These are phyloP conservation scores for Circaetus gallicus DNA, from an alignment of 2,113 vertebrate species.

Conservation along the genomic window DNA sequence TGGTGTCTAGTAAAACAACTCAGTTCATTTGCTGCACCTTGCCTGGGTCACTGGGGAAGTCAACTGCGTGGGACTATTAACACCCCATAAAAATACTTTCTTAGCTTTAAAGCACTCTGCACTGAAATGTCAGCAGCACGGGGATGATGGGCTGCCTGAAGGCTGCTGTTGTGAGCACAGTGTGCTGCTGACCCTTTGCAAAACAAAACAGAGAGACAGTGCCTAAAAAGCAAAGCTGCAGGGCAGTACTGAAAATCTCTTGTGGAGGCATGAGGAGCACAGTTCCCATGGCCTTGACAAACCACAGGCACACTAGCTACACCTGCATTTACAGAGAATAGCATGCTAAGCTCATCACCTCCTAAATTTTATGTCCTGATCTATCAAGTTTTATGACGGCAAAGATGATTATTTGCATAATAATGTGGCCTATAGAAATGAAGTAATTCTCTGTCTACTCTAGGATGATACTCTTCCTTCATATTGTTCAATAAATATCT, in stretches of 20 bases:
- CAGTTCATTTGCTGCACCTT: slow-evolving; percentile 32
- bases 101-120: background rate
- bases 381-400: slow-evolving; percentile 8
- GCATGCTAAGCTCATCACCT: background rate
- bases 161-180: background rate
- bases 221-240: background rate
- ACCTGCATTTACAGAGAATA: background rate
- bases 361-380: slow-evolving; percentile 31
- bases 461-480: background rate
- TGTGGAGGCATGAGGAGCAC: background rate
- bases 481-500: background rate
- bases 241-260: background rate
- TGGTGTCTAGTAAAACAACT: slow-evolving; percentile 20
- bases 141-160: background rate
- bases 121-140: background rate
- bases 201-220: background rate
- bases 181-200: background rate
- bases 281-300: background rate
- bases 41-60: slow-evolving; percentile 25
- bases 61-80: background rate
- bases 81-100: slow-evolving; percentile 14
- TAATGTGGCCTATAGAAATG: background rate
- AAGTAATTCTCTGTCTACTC: background rate
- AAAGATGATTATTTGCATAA: slow-evolving; percentile 43
- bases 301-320: background rate